Conservation (phyloP, 2,113 vertebrate species). For the Takifugu flavidus region DNA sequence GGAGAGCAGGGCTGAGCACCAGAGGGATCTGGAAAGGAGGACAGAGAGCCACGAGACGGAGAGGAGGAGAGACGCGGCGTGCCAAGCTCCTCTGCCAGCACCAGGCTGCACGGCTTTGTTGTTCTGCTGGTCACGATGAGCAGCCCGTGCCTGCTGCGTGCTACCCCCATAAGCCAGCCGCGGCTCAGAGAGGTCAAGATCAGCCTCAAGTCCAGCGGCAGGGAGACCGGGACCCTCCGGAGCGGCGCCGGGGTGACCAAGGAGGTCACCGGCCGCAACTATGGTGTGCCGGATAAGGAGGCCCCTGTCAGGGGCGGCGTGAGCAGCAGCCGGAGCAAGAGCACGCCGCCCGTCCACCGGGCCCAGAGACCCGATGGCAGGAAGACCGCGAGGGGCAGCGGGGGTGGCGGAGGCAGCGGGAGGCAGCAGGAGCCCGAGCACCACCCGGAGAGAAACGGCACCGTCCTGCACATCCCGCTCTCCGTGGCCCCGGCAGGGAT, state of each 20-base stretch:
- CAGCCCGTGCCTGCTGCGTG: slow-evolving; percentile 74
- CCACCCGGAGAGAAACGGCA: slow-evolving; percentile 69
- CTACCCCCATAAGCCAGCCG: slow-evolving; percentile 70
- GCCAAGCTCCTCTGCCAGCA: slow-evolving; percentile 49
- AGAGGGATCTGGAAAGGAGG: slow-evolving; percentile 63
- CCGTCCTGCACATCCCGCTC: slow-evolving; percentile 50
- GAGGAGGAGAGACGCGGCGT: slow-evolving; percentile 60
- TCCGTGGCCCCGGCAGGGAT: slow-evolving; percentile 23
- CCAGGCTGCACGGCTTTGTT: slow-evolving; percentile 26
- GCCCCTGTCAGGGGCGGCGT: slow-evolving; percentile 38
- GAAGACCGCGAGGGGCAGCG: slow-evolving; percentile 34
- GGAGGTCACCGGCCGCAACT: slow-evolving; percentile 42
- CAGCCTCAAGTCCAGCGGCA: slow-evolving; percentile 70
- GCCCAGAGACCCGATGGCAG: slow-evolving; percentile 48
- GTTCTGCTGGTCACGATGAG: slow-evolving; percentile 66
- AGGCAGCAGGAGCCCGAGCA: slow-evolving; percentile 46
- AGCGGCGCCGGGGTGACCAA: slow-evolving; percentile 30
- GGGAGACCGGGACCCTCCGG: slow-evolving; percentile 51
- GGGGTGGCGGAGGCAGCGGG: slow-evolving; percentile 1
- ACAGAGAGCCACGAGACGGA: slow-evolving; percentile 61
- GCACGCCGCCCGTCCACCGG: slow-evolving; percentile 72
- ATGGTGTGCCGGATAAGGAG: slow-evolving; percentile 56
- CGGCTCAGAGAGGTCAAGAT: slow-evolving; percentile 74
- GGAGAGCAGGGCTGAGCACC: slow-evolving; percentile 38
- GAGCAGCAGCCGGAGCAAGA: slow-evolving; percentile 67